These are phyloP conservation scores for Acanthis flammea DNA, from an alignment of 2,797 vertebrate species.

Conservation along the genomic window DNA sequence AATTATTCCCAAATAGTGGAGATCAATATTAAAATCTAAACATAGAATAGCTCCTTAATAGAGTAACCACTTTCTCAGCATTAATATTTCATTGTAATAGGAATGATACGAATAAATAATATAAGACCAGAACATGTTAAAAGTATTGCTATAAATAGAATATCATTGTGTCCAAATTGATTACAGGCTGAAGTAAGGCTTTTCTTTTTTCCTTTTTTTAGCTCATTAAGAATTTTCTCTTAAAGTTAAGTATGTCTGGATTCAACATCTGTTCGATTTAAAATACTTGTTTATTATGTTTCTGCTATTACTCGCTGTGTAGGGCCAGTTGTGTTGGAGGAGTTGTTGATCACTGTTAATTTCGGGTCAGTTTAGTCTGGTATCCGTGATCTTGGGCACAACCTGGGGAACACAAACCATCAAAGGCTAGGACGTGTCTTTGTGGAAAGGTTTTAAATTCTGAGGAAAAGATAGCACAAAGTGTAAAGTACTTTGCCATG, in stretches of 20 bases:
- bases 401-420: conserved; percentile 33
- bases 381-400: conserved; percentile 5
- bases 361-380: conserved; percentile 1
- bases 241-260: neutral
- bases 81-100: conserved; percentile 77
- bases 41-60: conserved; percentile 62
- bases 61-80: conserved; percentile 62
- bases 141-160: conserved; percentile 70
- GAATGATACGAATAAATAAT: conserved; percentile 72
- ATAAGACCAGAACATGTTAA: conserved; percentile 64
- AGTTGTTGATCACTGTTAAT: neutral
- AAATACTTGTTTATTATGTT: neutral
- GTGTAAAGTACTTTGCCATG: neutral
- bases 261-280: conserved; percentile 14
- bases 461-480: neutral
- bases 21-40: conserved; percentile 76
- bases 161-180: conserved; percentile 49
- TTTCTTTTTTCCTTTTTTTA: neutral
- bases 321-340: neutral
- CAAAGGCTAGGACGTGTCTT: neutral
- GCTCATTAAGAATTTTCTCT: conserved; percentile 30
- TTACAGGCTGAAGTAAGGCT: conserved; percentile 48
- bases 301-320: neutral
- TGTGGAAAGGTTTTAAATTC: conserved; percentile 19
- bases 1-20: conserved; percentile 58